Percentiles rank a stretch among this genome's conserved stretches.
Conservation (phyloP, 2,888 invertebrate species). For the Drosophila putrida region DNA sequence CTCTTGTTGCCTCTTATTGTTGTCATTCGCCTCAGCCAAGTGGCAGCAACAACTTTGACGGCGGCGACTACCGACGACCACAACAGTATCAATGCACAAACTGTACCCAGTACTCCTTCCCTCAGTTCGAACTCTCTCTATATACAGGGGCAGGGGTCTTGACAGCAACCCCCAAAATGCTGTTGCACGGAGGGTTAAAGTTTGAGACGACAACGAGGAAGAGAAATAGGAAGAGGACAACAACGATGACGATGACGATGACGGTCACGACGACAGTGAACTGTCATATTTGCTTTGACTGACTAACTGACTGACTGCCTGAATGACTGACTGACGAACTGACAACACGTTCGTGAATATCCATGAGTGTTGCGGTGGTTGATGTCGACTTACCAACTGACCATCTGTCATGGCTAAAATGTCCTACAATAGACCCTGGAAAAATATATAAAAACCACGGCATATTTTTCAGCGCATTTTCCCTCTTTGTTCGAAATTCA, state of each 20-base stretch:
- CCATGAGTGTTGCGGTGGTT: constrained; percentile 62
- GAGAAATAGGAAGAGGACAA: background rate
- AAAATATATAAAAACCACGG: constrained; percentile 51
- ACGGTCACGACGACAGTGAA: constrained; percentile 68
- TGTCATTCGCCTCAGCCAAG: constrained; percentile 68
- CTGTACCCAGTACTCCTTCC: constrained; percentile 70
- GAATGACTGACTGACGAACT: constrained; percentile 56
- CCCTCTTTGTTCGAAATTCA: constrained; percentile 57
- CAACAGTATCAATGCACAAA: constrained; percentile 84
- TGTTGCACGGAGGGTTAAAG: constrained; percentile 67
- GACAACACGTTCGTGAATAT: constrained; percentile 52
- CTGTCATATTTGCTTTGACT: constrained; percentile 77
- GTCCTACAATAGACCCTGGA: constrained; percentile 22
- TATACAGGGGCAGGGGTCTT: constrained; percentile 40
- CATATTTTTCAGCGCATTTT: constrained; percentile 64
- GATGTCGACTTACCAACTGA: constrained; percentile 81
- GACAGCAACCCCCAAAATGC: constrained; percentile 74
- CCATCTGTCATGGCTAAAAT: constrained; percentile 81
- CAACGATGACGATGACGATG: constrained; percentile 11
- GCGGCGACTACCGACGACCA: constrained; percentile 72
- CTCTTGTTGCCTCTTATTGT: constrained; percentile 58
- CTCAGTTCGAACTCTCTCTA: background rate
- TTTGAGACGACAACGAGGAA: constrained; percentile 52
- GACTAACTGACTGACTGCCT: constrained; percentile 57
- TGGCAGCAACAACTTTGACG: constrained; percentile 45